Base-by-base conservation (phyloP, 2,888 invertebrate species). In the Shargacucullia verbasci region DNA sequence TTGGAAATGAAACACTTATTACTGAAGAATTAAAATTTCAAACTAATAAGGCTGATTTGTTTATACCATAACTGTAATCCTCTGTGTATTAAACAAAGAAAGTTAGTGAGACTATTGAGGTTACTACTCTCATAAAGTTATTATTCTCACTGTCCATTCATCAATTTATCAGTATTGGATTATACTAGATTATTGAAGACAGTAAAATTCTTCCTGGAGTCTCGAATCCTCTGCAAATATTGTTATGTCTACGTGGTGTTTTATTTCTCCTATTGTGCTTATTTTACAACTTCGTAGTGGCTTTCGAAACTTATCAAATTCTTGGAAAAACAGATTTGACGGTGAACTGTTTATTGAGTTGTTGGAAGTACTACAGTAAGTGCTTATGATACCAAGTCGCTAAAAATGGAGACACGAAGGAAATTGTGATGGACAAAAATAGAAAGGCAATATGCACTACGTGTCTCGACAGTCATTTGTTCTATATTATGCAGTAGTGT, bases 1-100 rank as follows among this genome's bases (percentile, higher is more conserved):
- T 86, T 83, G 82, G 82, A 71, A 81, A 81, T 81, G 75, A 74
- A 78, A 71, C 70, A 69, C 59, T 66, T 72, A 63, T 65, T 60
- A 63, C 61, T 54, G 61, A 58, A 44, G 49, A 43, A 57, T 44
- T 57, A 43, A 46, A 67, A 60, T 49, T 44, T 54, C 59, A 59
- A 39, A 52, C 33, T 48, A 50, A 52, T 57, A 52, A 45, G 35
- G 29, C 40, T 48, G 5, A 43, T 61, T 60, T 56, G n/a, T 8
- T n/a, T n/a, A 25, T 33, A 11, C 38, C 8, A 35, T 46, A 46
- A 25, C 38, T 12, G 14, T 39, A n/a, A 41, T 41, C 33, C 48
- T 14, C 34, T 14, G 14, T 46, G 8, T 49, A 37, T 14, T 5
- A 40, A 54, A 54, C 20, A 40, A 11, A 10, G 14, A 20, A 4